Evolutionary conservation across 2,113 vertebrate species (phyloP).

Genomic region (Ptilorrhoa leucosticta): DNA sequence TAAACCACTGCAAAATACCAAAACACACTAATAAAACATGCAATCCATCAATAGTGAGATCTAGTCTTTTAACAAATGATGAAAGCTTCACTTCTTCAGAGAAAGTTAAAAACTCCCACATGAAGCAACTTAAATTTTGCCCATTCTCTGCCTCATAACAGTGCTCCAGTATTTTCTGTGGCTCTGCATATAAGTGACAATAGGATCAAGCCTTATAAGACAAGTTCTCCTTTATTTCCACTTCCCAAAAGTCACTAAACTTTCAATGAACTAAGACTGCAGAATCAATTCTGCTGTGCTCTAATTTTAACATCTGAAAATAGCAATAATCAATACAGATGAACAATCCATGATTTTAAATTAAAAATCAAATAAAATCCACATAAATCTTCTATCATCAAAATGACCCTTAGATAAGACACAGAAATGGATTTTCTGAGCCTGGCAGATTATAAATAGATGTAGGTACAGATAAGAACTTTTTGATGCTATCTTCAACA

Average conservation of each 20-base stretch:
- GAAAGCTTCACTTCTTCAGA: not conserved
- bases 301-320: not conserved
- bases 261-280: not conserved
- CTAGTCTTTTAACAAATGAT: not conserved
- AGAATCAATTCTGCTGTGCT: not conserved
- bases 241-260: not conserved
- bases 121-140: not conserved
- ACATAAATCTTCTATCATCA: not conserved
- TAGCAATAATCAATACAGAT: not conserved
- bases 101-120: not conserved
- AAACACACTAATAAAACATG: not conserved
- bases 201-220: not conserved
- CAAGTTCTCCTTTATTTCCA: not conserved
- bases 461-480: not conserved
- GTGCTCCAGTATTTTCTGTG: not conserved
- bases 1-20: not conserved
- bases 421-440: not conserved
- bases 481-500: not conserved
- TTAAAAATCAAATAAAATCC: constrained; percentile 4
- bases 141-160: not conserved
- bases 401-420: not conserved
- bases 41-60: not conserved
- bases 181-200: not conserved
- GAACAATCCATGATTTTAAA: not conserved
- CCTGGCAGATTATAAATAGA: not conserved